Percentiles rank a stretch among this genome's conserved stretches.
Conservation (phyloP, 2,113 vertebrate genomes). For the Cebus imitator region DNA sequence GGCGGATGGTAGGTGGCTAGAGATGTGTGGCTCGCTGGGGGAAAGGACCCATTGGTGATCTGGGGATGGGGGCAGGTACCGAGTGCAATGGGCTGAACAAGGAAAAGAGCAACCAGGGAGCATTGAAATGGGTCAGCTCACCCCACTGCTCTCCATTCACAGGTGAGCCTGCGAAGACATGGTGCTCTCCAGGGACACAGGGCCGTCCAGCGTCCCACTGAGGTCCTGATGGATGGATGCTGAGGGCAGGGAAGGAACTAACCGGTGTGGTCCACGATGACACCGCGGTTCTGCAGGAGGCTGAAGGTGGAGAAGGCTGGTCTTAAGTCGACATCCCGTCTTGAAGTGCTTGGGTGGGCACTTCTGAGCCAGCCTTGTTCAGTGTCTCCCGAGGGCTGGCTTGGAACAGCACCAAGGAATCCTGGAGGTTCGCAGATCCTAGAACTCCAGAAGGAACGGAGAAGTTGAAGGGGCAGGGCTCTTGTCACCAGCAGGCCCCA, state of each 20-base stretch:
- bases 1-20: background rate
- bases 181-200: too few relatives aligned
- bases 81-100: background rate
- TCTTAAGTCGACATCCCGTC: background rate
- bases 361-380: background rate
- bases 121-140: background rate
- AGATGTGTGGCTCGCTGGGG: background rate
- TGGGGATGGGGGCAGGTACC: accelerated
- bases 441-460: background rate
- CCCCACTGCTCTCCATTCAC: background rate
- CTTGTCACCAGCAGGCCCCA: background rate
- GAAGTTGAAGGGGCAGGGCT: background rate
- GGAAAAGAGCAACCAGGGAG: accelerated
- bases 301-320: background rate
- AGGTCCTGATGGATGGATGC: background rate
- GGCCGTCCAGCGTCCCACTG: background rate
- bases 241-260: background rate
- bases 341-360: background rate
- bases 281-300: background rate
- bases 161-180: background rate
- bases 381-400: background rate
- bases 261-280: background rate
- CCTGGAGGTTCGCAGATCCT: background rate
- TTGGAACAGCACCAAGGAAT: background rate
- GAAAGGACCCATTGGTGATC: accelerated